Conservation (phyloP, 2,797 vertebrate species). For the Jordanella pulchra region DNA sequence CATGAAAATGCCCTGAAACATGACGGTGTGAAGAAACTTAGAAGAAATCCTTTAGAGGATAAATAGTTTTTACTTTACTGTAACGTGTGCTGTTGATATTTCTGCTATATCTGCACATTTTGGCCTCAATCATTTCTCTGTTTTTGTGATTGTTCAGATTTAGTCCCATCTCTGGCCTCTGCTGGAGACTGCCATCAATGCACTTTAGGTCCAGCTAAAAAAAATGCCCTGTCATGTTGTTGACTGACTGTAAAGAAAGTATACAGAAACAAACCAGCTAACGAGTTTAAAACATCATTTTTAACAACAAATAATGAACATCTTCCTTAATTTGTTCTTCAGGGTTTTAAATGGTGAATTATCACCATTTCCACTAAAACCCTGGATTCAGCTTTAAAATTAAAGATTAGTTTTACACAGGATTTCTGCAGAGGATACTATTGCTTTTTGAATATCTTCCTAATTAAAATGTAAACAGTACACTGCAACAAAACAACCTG, state of each 20-base stretch:
- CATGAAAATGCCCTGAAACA: not conserved
- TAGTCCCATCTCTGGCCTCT: slow-evolving; percentile 3
- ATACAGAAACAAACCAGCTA: not conserved
- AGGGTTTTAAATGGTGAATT: not conserved
- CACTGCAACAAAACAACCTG: slow-evolving; percentile 2
- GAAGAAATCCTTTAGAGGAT: not conserved
- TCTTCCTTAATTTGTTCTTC: not conserved
- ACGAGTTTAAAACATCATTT: not conserved
- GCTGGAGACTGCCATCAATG: slow-evolving; percentile 2
- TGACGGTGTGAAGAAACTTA: not conserved
- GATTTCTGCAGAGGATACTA: not conserved
- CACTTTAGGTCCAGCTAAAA: not conserved
- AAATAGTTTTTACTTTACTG: not conserved
- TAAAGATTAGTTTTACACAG: not conserved
- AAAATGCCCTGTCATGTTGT: slow-evolving; percentile 2
- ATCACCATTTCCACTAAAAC: not conserved
- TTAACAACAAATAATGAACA: not conserved
- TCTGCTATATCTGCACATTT: not conserved
- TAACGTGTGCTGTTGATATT: not conserved
- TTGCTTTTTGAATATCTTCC: not conserved
- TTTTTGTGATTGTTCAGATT: not conserved
- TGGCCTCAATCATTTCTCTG: not conserved
- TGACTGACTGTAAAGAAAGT: not conserved
- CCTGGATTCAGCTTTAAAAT: not conserved
- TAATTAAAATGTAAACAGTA: slow-evolving; percentile 8